Evolutionary conservation across 2,888 invertebrate species (phyloP), one percentile per base, ranked within the genome.

Genomic region (Caenorhabditis japonica): DNA sequence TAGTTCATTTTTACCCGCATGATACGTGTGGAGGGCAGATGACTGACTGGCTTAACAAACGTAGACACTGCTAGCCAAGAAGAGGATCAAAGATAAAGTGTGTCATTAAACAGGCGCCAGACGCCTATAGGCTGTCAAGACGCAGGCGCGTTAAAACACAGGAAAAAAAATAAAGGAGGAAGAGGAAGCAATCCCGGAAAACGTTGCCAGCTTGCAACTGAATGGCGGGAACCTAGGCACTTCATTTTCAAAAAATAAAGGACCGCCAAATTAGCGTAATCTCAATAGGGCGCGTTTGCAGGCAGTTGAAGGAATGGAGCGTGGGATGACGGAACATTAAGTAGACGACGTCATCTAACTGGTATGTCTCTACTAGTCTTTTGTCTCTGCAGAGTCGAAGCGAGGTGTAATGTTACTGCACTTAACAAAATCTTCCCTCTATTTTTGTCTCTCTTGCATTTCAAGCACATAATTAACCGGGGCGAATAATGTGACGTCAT

Each of bases 391-490:
- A 47, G 7, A 7, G 55, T 46, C 43, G 34, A 30, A 53, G 15
- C 27, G 62, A 64, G 64, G 64, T 64, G 53, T 64, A 64, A 64
- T 64, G 47, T 64, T 64, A 64, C 64, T 56, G 64, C 64, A 64
- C 52, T 61, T 53, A 30, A 21, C 27, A 47, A 61, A 61, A 61
- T 52, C 46, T 36, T 51, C 38, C 21, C 25, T 33, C 30, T 38
- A 17, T 44, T 25, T 61, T 39, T 19, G 7, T 5, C 30, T 30
- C 30, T n/a, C n/a, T n/a, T n/a, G n/a, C 52, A 44, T 38, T 53
- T 47, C 33, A 53, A 62, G 62, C 36, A 47, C 55, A 46, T 46
- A 62, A 39, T 62, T 55, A 55, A 39, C 55, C 13, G 7, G 36
- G n/a, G 36, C 44, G 21, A 33, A 12, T 23, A 21, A 13, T 30